Evolutionary conservation across 2,113 vertebrate genomes (phyloP).

Genomic region (Phoxinus phoxinus): DNA sequence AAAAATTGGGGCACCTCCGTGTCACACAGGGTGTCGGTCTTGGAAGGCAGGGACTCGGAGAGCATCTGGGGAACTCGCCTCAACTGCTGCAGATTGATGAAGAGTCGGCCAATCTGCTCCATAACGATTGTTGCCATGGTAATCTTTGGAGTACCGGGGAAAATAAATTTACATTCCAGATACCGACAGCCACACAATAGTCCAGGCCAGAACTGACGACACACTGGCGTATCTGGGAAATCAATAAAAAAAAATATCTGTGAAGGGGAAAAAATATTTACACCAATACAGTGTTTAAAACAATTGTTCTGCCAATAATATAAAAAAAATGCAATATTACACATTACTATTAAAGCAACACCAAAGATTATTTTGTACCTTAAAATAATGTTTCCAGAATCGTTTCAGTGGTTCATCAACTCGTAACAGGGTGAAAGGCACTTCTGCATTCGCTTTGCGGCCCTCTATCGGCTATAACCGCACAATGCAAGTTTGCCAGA

Average conservation of each 20-base stretch:
- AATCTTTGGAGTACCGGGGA: not conserved
- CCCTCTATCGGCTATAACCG: no score
- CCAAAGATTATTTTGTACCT: no score
- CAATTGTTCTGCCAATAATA: no score
- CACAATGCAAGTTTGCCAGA: no score
- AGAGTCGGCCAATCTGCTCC: constrained; percentile 79
- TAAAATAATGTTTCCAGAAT: no score
- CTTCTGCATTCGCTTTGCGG: no score
- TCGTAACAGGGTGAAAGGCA: no score
- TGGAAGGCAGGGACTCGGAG: constrained; percentile 63
- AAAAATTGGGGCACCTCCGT: constrained; percentile 83
- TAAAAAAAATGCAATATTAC: no score
- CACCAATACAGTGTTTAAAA: no score
- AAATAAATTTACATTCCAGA: not conserved
- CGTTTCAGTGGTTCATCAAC: no score
- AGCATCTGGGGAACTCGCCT: constrained; percentile 71
- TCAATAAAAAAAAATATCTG: not conserved
- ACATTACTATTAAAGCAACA: no score
- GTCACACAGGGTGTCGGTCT: constrained; percentile 77
- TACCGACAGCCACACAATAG: not conserved
- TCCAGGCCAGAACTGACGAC: not conserved
- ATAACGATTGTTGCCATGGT: constrained; percentile 78
- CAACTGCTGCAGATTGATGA: constrained; percentile 75
- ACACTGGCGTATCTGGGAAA: not conserved
- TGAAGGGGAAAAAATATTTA: no score